phyloP scores from a whole-genome alignment of 92 coral and sea anemone genomes.

The Heteractis magnifica region DNA sequence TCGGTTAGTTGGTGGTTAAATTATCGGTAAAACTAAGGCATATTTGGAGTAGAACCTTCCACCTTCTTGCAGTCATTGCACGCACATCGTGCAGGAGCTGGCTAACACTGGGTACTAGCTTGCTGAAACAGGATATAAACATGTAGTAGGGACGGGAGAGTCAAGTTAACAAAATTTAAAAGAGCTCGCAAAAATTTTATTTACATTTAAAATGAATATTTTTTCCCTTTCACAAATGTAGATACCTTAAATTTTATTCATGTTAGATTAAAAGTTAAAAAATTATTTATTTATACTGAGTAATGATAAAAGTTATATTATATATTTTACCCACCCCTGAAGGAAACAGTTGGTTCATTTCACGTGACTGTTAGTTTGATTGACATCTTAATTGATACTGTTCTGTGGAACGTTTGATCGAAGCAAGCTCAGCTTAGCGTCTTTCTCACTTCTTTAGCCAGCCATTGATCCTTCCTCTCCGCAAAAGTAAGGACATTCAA shows the following conservation, averaged over 20 bases:
- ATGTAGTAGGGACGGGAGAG: neutral
- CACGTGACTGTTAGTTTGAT: neutral
- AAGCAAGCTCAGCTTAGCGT: neutral
- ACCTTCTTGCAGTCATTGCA: neutral
- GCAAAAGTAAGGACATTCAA: neutral
- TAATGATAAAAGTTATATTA: neutral
- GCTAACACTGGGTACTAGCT: neutral
- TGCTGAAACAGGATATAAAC: neutral
- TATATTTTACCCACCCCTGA: neutral
- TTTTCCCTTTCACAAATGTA: neutral
- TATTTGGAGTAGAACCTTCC: neutral
- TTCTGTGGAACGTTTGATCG: neutral
- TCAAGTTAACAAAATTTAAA: neutral
- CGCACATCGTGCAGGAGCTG: neutral
- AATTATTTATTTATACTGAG: neutral
- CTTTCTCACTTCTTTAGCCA: neutral
- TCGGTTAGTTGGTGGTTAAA: neutral
- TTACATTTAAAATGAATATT: neutral
- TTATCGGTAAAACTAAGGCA: neutral
- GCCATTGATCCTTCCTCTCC: constrained; percentile 4
- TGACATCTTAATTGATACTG: neutral
- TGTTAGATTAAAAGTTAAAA: neutral
- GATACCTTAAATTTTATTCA: neutral
- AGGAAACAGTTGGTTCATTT: neutral
- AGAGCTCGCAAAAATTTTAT: neutral